Conservation (phyloP, 2,888 invertebrate species). For the Marronus borbonicus region DNA sequence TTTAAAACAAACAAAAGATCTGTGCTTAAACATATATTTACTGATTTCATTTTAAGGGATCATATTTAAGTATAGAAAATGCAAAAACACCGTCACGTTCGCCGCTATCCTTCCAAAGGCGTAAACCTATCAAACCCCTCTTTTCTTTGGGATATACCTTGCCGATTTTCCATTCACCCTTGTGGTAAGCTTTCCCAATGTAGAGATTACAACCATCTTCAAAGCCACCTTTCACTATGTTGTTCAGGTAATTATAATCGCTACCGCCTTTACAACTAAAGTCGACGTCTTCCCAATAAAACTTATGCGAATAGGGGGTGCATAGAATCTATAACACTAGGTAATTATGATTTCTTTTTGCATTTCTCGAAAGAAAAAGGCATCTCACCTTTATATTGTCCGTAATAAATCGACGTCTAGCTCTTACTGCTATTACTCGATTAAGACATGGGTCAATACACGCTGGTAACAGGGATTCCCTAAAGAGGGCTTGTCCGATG, state of each 20-base stretch:
- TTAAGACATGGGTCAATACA: not conserved
- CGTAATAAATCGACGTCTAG: not conserved
- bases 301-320: not conserved
- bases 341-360: not conserved
- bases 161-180: slow-evolving; percentile 18
- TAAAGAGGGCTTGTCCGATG: slow-evolving; percentile 14
- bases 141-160: slow-evolving; percentile 15
- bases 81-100: not conserved
- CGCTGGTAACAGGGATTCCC: not conserved
- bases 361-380: not conserved
- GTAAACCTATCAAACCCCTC: not conserved
- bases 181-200: slow-evolving; percentile 1
- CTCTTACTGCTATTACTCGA: not conserved
- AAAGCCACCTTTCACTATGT: not conserved
- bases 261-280: not conserved
- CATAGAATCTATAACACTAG: not conserved
- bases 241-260: not conserved
- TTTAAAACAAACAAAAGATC: no score
- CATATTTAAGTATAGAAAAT: not conserved
- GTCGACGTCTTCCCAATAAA: slow-evolving; percentile 9
- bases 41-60: not conserved
- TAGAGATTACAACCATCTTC: slow-evolving; percentile 12
- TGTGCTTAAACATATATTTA: no score
- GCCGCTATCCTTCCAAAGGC: not conserved
- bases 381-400: not conserved